Conservation (phyloP, 1,140 invertebrate species). For the Philotrypesis tridentata region DNA sequence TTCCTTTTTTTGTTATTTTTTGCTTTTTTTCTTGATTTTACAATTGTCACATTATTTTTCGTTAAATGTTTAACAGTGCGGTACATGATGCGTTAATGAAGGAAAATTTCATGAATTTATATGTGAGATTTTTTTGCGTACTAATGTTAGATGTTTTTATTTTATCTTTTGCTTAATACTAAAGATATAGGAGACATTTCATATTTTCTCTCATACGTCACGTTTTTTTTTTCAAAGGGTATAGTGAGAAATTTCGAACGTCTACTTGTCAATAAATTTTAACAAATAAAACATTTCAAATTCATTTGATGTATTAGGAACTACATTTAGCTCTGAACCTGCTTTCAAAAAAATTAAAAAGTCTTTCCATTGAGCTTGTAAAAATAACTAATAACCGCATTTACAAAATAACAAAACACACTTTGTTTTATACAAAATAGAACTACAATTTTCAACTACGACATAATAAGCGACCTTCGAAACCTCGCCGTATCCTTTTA, state of each 20-base stretch:
- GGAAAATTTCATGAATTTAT: not conserved
- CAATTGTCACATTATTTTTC: not conserved
- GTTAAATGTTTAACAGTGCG: constrained; percentile 18
- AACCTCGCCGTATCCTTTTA: constrained; percentile 3
- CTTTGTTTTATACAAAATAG: too few relatives aligned
- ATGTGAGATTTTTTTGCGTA: not conserved
- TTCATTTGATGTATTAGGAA: not conserved
- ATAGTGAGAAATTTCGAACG: constrained; percentile 7
- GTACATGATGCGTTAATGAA: not conserved
- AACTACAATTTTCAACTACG: not conserved
- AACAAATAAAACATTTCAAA: not conserved
- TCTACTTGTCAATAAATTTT: not conserved
- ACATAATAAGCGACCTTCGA: constrained; percentile 9
- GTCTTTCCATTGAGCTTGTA: not conserved
- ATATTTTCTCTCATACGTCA: constrained; percentile 4
- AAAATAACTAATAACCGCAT: not conserved
- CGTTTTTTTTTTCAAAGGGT: not conserved
- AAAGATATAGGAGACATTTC: not conserved
- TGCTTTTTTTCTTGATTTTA: not conserved
- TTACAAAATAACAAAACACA: not conserved
- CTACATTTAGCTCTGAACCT: not conserved
- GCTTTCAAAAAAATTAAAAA: not conserved
- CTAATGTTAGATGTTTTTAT: constrained; percentile 6
- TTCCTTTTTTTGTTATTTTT: not conserved
- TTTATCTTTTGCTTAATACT: constrained; percentile 14